Base-by-base conservation (phyloP, 2,113 vertebrate genomes). In the Dermatemys mawii region DNA sequence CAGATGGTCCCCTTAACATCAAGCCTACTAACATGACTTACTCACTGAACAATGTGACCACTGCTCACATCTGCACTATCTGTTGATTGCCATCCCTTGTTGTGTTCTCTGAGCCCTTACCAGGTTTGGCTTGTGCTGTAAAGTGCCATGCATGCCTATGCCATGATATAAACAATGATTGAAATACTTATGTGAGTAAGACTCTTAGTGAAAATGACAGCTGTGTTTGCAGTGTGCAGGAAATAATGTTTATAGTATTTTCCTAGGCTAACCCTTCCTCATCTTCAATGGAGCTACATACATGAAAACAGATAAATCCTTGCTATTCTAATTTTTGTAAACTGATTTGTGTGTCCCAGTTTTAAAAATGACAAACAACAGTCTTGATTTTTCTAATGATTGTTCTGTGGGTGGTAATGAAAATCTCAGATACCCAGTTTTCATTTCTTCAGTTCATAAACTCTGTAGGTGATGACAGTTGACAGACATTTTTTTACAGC, bases 401-500 rank as follows among this genome's bases (percentile, higher is more conserved):
- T 38, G 86, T 63, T 83, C 55, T 53, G 22, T 16, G 26, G 57
- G 35, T 55, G 27, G 46, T 38, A 55, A 27, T 27, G 35, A 24
- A 76, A 67, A 11, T 11, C 79, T 91, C 22, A 78, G 76, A 80
- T 88, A 41, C 29, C 92, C 49, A 24, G 54, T n/a, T 41, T 57
- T 13, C 4, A 2, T 88, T 92, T 80, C 78, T 49, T 29, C 73
- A 29, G 26, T 32, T 41, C 41, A 51, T 83, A 76, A 88, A 2
- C 4, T 27, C 7, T 0, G 11, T 51, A 94, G 75, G 29, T 5
- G 41, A 92, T 94, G 93, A 79, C 3, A n/a, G 96, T 78, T 81
- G 90, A 89, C 83, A 70, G 14, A 83, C 86, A 83, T 96, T 78
- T 79, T 79, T 67, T 89, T 57, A 54, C 19, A 92, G 54, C 21